phyloP scores from a whole-genome alignment of 2,888 invertebrate species.

The Aleiodes leptofemur region DNA sequence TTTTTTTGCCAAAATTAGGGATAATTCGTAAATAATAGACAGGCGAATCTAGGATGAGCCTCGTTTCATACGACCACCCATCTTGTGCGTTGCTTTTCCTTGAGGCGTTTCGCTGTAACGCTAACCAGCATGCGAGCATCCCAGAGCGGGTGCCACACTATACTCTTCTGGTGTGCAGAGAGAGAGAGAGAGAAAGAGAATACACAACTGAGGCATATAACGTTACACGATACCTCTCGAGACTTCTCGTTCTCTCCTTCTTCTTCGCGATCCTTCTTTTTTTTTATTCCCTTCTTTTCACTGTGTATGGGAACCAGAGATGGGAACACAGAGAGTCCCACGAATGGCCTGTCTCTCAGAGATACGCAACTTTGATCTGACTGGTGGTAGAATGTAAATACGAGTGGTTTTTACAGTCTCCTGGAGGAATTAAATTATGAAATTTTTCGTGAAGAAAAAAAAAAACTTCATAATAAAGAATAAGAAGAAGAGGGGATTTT shows the following conservation, averaged over 20 bases:
- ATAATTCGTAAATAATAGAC: background rate
- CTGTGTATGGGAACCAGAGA: conserved; percentile 30
- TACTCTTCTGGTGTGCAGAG: background rate
- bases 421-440: conserved; percentile 15
- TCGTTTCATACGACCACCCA: conserved; percentile 28
- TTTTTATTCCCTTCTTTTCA: background rate
- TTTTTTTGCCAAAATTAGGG: too few species aligned
- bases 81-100: conserved; percentile 22
- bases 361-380: conserved; percentile 1
- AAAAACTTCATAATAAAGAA: too few species aligned
- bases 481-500: conserved; percentile 12
- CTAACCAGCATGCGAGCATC: conserved; percentile 30
- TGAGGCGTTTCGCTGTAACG: conserved; percentile 12
- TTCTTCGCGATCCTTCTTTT: too few species aligned
- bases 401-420: background rate
- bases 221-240: conserved; percentile 26
- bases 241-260: background rate
- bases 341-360: conserved; percentile 21
- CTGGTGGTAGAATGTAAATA: conserved; percentile 31
- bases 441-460: background rate
- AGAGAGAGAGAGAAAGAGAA: conserved; percentile 5
- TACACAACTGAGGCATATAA: conserved; percentile 14
- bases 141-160: background rate
- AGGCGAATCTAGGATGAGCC: background rate
- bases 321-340: conserved; percentile 27